Base-by-base conservation (phyloP, 1,140 invertebrate species). In the Philopotamus ludificatus region DNA sequence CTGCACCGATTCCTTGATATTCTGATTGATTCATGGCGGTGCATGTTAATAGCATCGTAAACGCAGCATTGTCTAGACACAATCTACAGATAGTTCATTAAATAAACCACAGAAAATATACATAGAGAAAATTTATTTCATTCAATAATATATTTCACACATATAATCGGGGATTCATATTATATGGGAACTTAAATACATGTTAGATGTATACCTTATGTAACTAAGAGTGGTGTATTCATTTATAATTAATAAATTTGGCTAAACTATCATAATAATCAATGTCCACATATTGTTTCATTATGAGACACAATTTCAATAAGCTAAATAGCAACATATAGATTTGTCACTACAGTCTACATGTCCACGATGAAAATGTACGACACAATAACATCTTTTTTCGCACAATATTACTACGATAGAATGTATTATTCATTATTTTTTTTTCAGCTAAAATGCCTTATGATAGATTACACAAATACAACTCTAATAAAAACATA, bases 111-210 rank as follows among this genome's bases (percentile, higher is more conserved):
- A 12, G 28, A 34, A 34, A 34, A 57, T 57, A 20, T 21, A 57
- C 42, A 20, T 21, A 57, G 2, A 18, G 20, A 57, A 10, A 57
- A 20, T 3, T 41, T 25, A 57, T 41, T 25, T 41, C 39, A 15
- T 20, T 9, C 39, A 18, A 9, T 57, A 15, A 54, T 12, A 28
- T 28, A 26, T 57, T 57, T 39, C 44, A 47, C 44, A 47, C 44
- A 57, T 57, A 16, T 20, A 25, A 41, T 47, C 25, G 23, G 42
- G 21, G 57, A 60, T 60, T 42, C 57, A 60, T 60, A 60, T 60
- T 60, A 60, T 60, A 60, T 60, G 57, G 42, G 57, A 47, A 60
- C 42, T 47, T 16, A 8, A 60, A 60, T 60, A 60, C 57, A 60
- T 23, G 47, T 20, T 16, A 57, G 16, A 21, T 54, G 51, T 54